Evolutionary conservation across 1,140 invertebrate genomes (phyloP), one percentile per base, ranked within the genome.

Genomic region (Nomia melanderi): DNA sequence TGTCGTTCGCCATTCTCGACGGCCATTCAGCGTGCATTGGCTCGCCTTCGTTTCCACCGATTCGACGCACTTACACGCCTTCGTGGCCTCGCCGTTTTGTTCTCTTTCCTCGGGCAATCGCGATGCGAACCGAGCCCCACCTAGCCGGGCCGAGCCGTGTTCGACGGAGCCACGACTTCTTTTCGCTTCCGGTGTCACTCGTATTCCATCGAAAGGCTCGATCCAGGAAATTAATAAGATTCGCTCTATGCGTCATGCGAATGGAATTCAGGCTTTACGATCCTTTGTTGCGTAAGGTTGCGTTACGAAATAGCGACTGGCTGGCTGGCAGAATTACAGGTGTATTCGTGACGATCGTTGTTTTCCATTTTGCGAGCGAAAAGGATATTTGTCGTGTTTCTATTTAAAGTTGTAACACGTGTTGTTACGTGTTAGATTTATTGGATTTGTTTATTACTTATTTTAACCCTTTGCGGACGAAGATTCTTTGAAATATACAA

Each of bases 1-100:
- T 84, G 82, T 84, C 82, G 54, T 71, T 78, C 62, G 77, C 75
- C 78, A 71, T 84, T 81, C 78, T 78, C 79, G 47, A 67, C 73
- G 60, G 60, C 73, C 69, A 76, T 84, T 85, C 80, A 63, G 63
- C 76, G 60, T 72, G 54, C 76, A 63, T 79, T 73, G 69, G 41
- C 76, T 78, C 76, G 76, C 76, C 76, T 77, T 77, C 77, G 60
- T 73, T 50, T 54, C 47, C n/a, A 14, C 6, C 67, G 57, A 77
- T 77, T 71, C 60, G 36, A 39, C 57, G 33, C 44, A 33, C 54
- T 63, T 57, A n/a, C 75, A 83, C 81, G 82, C 81, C 74, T 83
- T 83, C 69, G 50, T 31, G 31, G 73, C 47, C 41, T 57, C 59
- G 44, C 57, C n/a, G 27, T 64, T 47, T 33, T 44, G 53, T 57